phyloP scores from a whole-genome alignment of 2,888 invertebrate genomes.

The Lasius platythorax region DNA sequence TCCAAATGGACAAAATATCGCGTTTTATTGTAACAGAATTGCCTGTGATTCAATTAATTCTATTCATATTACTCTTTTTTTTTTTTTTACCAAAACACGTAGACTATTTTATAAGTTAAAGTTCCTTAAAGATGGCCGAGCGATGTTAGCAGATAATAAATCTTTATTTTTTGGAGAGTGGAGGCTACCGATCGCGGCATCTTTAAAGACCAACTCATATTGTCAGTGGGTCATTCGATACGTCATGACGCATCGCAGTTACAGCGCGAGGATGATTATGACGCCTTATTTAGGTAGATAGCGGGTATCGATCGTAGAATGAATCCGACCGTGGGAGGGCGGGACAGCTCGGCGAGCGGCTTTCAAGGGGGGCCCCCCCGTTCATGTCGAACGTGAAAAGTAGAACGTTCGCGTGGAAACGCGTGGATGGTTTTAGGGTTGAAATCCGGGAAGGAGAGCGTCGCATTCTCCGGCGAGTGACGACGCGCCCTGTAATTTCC shows the following conservation, averaged over 20 bases:
- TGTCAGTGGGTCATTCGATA: slow-evolving; percentile 1
- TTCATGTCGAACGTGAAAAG: slow-evolving; percentile 41
- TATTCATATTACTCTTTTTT: not conserved
- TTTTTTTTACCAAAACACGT: not conserved
- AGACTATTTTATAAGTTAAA: slow-evolving; percentile 28
- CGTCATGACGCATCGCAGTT: slow-evolving; percentile 19
- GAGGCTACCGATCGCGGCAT: slow-evolving; percentile 29
- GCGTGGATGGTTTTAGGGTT: slow-evolving; percentile 25
- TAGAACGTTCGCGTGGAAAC: slow-evolving; percentile 41
- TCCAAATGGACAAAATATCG: not conserved
- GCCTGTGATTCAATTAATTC: not conserved
- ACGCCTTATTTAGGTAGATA: slow-evolving; percentile 21
- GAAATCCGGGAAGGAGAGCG: slow-evolving; percentile 17
- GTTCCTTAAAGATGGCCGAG: slow-evolving; percentile 40
- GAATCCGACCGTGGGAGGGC: slow-evolving; percentile 16
- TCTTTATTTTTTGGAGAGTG: slow-evolving; percentile 38
- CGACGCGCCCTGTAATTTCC: slow-evolving; percentile 73
- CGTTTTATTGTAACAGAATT: not conserved
- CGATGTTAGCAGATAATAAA: slow-evolving; percentile 1
- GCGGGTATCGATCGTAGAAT: slow-evolving; percentile 45
- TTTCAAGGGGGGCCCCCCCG: slow-evolving; percentile 70
- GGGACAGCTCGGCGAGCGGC: slow-evolving; percentile 31
- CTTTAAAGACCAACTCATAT: slow-evolving; percentile 35
- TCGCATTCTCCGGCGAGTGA: slow-evolving; percentile 59
- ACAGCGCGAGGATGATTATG: slow-evolving; percentile 12